phyloP scores from a whole-genome alignment of 2,113 vertebrate genomes.

The Gadus macrocephalus region DNA sequence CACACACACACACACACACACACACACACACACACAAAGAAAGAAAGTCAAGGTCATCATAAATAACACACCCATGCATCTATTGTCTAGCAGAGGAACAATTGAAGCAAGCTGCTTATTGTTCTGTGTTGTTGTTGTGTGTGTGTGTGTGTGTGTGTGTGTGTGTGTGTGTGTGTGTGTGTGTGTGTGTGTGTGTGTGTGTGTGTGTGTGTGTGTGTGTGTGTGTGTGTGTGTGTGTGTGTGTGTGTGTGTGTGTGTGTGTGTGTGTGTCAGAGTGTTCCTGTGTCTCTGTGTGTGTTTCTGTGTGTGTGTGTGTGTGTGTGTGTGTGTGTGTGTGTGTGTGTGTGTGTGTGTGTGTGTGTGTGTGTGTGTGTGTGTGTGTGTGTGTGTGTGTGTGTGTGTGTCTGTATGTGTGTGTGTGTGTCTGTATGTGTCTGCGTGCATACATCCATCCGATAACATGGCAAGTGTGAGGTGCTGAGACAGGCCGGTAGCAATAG shows the following conservation, averaged over 20 bases:
- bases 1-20: background rate
- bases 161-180: too few relatives aligned
- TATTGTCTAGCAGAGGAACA: background rate
- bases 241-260: too few relatives aligned
- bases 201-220: too few relatives aligned
- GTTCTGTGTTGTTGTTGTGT: background rate
- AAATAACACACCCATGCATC: background rate
- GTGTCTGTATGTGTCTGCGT: constrained; percentile 18
- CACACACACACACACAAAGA: background rate
- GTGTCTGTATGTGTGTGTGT: constrained; percentile 3
- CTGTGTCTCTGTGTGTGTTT: background rate
- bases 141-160: background rate
- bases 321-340: too few relatives aligned
- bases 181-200: too few relatives aligned
- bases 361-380: background rate
- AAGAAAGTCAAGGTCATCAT: background rate
- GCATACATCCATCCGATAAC: constrained; percentile 19
- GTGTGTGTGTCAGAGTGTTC: background rate
- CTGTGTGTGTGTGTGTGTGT: too few relatives aligned
- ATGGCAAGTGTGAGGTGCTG: too few relatives aligned
- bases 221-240: too few relatives aligned
- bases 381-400: too few relatives aligned
- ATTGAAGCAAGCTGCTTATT: background rate
- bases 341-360: too few relatives aligned
- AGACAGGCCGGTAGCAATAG: background rate